Evolutionary conservation across 1,140 invertebrate genomes (phyloP).

Genomic region (Aphidius gifuensis): DNA sequence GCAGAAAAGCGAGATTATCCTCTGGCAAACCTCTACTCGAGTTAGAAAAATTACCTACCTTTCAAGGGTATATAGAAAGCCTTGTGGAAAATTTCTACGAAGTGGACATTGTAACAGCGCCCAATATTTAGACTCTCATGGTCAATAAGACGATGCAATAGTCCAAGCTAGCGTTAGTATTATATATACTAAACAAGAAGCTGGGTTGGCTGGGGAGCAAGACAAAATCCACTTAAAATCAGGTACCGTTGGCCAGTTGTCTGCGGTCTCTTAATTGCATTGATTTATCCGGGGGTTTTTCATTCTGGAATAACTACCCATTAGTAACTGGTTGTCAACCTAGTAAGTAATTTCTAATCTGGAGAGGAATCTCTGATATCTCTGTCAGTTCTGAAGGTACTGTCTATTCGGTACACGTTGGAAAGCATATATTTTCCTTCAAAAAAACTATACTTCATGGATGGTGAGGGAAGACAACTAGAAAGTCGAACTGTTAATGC

Average conservation of each 20-base stretch:
- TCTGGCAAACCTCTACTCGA: too few relatives aligned
- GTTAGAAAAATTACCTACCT: too few relatives aligned
- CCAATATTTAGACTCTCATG: constrained; percentile 20
- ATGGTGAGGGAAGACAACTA: constrained; percentile 21
- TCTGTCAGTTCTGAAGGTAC: constrained; percentile 8
- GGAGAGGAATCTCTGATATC: constrained; percentile 21
- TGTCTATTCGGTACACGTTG: constrained; percentile 20
- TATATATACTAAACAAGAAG: neutral
- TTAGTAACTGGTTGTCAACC: constrained; percentile 13
- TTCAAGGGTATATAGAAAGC: too few relatives aligned
- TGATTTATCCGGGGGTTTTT: constrained; percentile 21
- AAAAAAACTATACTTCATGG: constrained; percentile 27
- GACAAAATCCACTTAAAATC: constrained; percentile 23
- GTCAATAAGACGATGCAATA: constrained; percentile 17
- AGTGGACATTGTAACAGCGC: constrained; percentile 11
- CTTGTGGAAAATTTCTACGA: too few relatives aligned
- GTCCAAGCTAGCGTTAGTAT: constrained; percentile 20
- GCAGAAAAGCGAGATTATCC: too few relatives aligned
- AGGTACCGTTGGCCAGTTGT: constrained; percentile 15
- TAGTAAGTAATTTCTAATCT: constrained; percentile 23
- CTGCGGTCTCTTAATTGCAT: constrained; percentile 22
- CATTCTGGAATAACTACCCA: constrained; percentile 24
- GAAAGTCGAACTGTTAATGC: too few relatives aligned
- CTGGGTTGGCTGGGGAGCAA: constrained; percentile 7
- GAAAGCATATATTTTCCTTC: constrained; percentile 24